A percentile compares a stretch with the other conserved stretches of the same genome.
Evolutionary conservation across 2,888 invertebrate species (phyloP).

Genomic region (Ophraella communa): DNA sequence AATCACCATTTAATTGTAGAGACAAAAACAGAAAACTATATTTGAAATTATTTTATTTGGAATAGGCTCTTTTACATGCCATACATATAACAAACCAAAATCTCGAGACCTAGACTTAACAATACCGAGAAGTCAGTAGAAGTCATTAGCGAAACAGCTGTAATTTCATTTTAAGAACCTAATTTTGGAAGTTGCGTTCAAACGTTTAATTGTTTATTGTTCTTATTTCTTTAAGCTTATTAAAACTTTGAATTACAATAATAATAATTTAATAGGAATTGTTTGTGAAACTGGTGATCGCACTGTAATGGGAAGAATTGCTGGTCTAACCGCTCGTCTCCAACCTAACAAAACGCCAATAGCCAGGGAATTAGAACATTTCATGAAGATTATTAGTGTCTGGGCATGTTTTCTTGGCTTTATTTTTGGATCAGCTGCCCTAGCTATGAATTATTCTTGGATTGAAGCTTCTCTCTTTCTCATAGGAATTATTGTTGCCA

Average conservation of each 20-base stretch:
- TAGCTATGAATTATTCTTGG: slow-evolving; percentile 72
- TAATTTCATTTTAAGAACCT: no score
- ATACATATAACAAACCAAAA: no score
- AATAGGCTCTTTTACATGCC: no score
- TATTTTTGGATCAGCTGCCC: slow-evolving; percentile 62
- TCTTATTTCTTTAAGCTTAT: no score
- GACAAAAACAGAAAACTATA: no score
- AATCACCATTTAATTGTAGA: no score
- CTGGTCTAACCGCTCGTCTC: slow-evolving; percentile 68
- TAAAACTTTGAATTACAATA: background rate
- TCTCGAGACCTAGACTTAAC: no score
- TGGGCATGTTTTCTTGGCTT: slow-evolving; percentile 67
- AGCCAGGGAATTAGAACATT: slow-evolving; percentile 73
- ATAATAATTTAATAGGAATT: slow-evolving; percentile 47
- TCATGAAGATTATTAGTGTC: slow-evolving; percentile 73
- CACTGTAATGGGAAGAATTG: slow-evolving; percentile 71
- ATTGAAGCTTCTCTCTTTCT: slow-evolving; percentile 74
- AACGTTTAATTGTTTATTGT: no score
- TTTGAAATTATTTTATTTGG: no score
- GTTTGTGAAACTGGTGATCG: slow-evolving; percentile 64
- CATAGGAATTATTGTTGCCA: slow-evolving; percentile 70
- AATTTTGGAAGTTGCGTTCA: no score
- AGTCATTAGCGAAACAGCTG: no score
- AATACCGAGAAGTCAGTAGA: no score
- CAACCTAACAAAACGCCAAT: slow-evolving; percentile 73